Base-by-base conservation (phyloP, 2,797 vertebrate genomes). In the Synaphobranchus kaupii region DNA sequence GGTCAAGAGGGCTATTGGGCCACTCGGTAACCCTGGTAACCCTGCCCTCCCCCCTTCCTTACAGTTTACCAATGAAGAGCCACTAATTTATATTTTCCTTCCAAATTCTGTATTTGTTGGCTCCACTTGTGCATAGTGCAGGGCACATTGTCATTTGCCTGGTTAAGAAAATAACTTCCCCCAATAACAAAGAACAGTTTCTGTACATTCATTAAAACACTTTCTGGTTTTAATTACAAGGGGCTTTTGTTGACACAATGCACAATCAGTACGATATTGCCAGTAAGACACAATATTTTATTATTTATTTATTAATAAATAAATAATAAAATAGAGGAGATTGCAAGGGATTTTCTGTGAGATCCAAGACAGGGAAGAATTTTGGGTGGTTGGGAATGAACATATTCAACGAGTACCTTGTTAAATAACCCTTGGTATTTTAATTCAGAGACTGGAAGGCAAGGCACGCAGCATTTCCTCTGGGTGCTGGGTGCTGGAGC, bases 171-270 rank as follows among this genome's bases (percentile, higher is more conserved):
- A 95, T 95, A 96, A 95, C 95, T 93, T 93, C 94, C 95, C 25
- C 4, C 94, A 96, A 93, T 94, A 94, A 93, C 94, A 94, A 90
- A 9, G 87, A 93, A 92, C 95, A 94, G 96, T 95, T 95, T 91
- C 92, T 92, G 90, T 81, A 90, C 89, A 91, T 91, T 91, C 90
- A 90, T 93, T 92, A 94, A 94, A 95, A 95, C 94, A 94, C 93
- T 94, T 92, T 48, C 92, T 90, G 89, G 92, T 93, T 98, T 97
- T 97, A 97, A 97, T 98, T 97, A 97, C 97, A 91, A 92, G 90
- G 92, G 95, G 95, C 92, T 96, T 98, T 96, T 94, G 92, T 92
- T 92, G 91, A 95, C 95, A 95, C 97, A 96, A 94, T 95, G 93
- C 94, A n/a, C n/a, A n/a, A n/a, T n/a, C n/a, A n/a, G n/a, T n/a